phyloP scores from a whole-genome alignment of 1,140 invertebrate genomes.

The Papilio polytes region DNA sequence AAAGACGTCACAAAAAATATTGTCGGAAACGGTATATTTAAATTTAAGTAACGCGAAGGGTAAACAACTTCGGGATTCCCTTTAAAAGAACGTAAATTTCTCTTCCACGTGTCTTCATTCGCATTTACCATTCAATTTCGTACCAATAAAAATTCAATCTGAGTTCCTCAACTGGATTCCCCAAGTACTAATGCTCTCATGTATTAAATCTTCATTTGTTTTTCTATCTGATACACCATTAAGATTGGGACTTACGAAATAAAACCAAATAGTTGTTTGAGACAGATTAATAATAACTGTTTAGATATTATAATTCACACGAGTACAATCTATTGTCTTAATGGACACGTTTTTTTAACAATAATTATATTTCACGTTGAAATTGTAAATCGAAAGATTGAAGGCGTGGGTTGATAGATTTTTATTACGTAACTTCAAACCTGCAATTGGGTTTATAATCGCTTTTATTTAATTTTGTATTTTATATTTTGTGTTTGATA shows the following conservation, averaged over 20 bases:
- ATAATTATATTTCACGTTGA: too few species aligned
- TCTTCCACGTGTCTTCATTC: constrained; percentile 36
- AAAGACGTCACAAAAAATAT: constrained; percentile 5
- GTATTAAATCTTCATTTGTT: not conserved
- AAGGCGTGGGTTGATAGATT: too few species aligned
- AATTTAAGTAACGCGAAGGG: constrained; percentile 15
- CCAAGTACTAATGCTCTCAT: constrained; percentile 24
- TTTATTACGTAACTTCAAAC: too few species aligned
- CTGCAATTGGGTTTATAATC: too few species aligned
- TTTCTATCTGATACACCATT: not conserved
- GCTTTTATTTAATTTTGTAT: too few species aligned
- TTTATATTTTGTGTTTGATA: too few species aligned
- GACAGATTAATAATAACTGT: not conserved
- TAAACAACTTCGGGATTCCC: constrained; percentile 32
- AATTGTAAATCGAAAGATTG: too few species aligned
- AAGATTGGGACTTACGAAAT: not conserved
- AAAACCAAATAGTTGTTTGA: not conserved
- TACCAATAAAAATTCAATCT: constrained; percentile 37
- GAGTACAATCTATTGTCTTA: too few species aligned
- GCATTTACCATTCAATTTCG: constrained; percentile 37
- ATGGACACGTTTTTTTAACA: too few species aligned
- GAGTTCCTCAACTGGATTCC: constrained; percentile 32
- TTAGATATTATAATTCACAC: too few species aligned
- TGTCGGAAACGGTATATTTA: constrained; percentile 26
- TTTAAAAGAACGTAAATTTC: constrained; percentile 36